Evolutionary conservation across 1,140 invertebrate genomes (phyloP).

Genomic region (Rhizoglyphus robini): DNA sequence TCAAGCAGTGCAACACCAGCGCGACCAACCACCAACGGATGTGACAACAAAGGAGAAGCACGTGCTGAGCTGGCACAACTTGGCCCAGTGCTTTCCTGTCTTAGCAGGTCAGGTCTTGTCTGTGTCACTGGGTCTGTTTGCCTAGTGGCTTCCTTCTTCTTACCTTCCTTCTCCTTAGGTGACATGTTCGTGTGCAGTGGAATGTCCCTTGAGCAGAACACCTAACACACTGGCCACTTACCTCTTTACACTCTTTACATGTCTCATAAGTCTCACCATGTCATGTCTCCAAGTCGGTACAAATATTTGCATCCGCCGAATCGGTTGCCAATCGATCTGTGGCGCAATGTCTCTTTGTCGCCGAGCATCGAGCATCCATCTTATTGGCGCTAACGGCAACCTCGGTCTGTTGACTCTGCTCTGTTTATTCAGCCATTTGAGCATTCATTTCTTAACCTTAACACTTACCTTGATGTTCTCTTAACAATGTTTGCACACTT

Average conservation of each 20-base stretch:
- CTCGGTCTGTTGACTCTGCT: no score
- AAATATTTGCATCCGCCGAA: neutral
- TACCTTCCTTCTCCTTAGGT: neutral
- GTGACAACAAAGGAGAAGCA: conserved; percentile 1
- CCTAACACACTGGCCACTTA: no score
- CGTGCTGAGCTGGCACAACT: neutral
- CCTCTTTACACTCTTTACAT: no score
- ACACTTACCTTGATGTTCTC: neutral
- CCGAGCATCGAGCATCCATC: no score
- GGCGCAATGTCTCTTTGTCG: no score
- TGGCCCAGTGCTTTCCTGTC: neutral
- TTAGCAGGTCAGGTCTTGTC: neutral
- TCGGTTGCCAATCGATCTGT: no score
- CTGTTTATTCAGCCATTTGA: no score
- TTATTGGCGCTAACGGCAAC: no score
- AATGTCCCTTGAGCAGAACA: neutral
- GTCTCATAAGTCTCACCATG: no score
- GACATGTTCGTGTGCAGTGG: neutral
- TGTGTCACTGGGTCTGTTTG: conserved; percentile 7
- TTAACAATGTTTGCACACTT: no score
- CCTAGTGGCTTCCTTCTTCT: neutral
- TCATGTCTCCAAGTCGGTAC: no score
- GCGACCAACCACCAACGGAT: neutral
- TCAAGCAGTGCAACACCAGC: neutral
- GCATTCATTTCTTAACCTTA: no score